Conservation (phyloP, 2,113 vertebrate genomes). For the Cathartes aura region DNA sequence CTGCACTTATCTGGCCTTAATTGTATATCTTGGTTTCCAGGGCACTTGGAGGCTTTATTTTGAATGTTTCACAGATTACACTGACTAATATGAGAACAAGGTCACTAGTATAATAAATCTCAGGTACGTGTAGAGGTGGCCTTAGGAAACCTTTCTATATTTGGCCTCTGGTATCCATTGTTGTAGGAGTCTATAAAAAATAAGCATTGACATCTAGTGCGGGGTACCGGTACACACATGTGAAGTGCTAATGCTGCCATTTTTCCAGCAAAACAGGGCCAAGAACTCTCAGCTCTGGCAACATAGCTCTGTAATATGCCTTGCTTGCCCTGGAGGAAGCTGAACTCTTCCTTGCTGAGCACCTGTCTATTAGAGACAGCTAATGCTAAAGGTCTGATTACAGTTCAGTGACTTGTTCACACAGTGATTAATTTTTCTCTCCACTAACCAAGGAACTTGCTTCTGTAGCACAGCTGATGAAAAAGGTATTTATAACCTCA, state of each 20-base stretch:
- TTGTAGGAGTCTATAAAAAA: not conserved
- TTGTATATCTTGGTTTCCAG: not conserved
- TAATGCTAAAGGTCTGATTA: not conserved
- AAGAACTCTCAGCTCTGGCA: not conserved
- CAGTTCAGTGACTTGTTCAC: not conserved
- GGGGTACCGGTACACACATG: rapidly evolving
- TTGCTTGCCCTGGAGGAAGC: not conserved
- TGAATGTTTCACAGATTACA: not conserved
- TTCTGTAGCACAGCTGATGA: not conserved
- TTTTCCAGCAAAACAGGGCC: not conserved
- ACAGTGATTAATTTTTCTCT: not conserved
- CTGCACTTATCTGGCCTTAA: not conserved
- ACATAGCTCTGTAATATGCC: not conserved
- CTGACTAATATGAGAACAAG: not conserved
- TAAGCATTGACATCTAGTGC: not conserved
- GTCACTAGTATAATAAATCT: constrained; percentile 12
- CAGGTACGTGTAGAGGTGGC: not conserved
- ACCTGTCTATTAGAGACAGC: not conserved
- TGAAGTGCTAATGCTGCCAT: not conserved
- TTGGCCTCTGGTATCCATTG: not conserved
- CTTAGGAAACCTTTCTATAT: not conserved
- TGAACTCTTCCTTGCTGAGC: not conserved
- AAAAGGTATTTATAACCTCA: not conserved
- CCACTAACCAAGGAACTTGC: not conserved
- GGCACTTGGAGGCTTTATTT: not conserved